Base-by-base conservation (phyloP, 2,888 invertebrate species). In the Tortricodes alternella region DNA sequence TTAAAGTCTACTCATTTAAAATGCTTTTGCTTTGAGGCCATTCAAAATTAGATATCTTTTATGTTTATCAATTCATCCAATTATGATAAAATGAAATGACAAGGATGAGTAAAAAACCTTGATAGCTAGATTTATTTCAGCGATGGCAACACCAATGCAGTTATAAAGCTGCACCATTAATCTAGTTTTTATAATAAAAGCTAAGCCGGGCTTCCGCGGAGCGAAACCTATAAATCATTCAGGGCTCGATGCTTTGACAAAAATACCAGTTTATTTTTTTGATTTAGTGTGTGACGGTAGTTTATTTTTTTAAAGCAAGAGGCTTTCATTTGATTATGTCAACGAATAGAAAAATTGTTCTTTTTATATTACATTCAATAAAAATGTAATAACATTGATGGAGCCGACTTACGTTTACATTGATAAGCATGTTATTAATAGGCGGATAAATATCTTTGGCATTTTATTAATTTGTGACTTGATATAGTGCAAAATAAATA, bases 171-270 rank as follows among this genome's bases (percentile, higher is more conserved):
- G 38, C 41, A 11, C 34, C 13, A 39, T 34, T 57, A 46, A 44
- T 50, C 23, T 21, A 43, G 43, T 43, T 46, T 44, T 32, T 41
- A 35, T 53, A 53, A 46, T 53, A 53, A 39, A 39, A 35, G 24
- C 53, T 48, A 35, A 41, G 27, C 48, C 35, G 19, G 15, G 43
- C 16, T 32, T 34, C 24, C 19, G n/a, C 18, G 3, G 21, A 35
- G 32, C 35, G 24, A 11, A 18, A 23, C 16, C 46, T 2, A 35
- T 55, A 43, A 48, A 55, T 49, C 44, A 51, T 34, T 34, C 46
- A 39, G 15, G 46, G 38, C 18, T 38, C 44, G 38, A 39, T 39
- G 57, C 34, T 51, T 24, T 32, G 50, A 46, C 51, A 46, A 46
- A 57, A 46, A 51, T 51, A 52, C 18, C 51, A 46, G 24, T 52